phyloP scores from a whole-genome alignment of 2,888 invertebrate species.

The Tetanocera ferruginea region DNA sequence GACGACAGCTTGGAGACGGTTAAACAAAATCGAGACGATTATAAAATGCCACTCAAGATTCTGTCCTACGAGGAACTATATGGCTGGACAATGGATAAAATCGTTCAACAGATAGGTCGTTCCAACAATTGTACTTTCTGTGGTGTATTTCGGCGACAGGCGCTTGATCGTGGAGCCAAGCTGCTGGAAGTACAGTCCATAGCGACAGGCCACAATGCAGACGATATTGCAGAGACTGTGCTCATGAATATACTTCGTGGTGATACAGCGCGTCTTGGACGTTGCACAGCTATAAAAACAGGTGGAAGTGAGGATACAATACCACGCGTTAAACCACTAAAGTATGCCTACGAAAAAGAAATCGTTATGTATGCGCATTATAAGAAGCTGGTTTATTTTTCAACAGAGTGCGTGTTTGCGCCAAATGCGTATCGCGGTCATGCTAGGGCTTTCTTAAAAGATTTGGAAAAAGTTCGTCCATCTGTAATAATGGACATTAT shows the following conservation, averaged over 20 bases:
- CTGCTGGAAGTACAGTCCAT: slow-evolving; percentile 90
- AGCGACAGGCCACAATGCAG: slow-evolving; percentile 97
- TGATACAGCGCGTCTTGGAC: slow-evolving; percentile 91
- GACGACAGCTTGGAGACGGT: slow-evolving; percentile 98
- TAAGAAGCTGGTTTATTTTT: slow-evolving; percentile 95
- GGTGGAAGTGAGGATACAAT: slow-evolving; percentile 82
- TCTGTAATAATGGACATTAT: slow-evolving; percentile 93
- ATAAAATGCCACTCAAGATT: slow-evolving; percentile 93
- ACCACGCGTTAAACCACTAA: slow-evolving; percentile 94
- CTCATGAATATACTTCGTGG: slow-evolving; percentile 98
- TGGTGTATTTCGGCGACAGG: slow-evolving; percentile 95
- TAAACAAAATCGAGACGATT: slow-evolving; percentile 93
- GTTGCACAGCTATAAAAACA: slow-evolving; percentile 93
- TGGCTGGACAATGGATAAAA: slow-evolving; percentile 99
- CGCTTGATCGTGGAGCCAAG: slow-evolving; percentile 94
- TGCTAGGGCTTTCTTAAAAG: slow-evolving; percentile 90
- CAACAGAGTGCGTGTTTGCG: slow-evolving; percentile 98
- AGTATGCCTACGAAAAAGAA: slow-evolving; percentile 98
- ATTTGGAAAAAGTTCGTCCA: slow-evolving; percentile 93
- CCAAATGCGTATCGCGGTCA: slow-evolving; percentile 98
- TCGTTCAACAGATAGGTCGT: slow-evolving; percentile 86
- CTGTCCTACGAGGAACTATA: slow-evolving; percentile 97
- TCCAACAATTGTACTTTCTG: slow-evolving; percentile 98
- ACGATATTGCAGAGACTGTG: slow-evolving; percentile 98
- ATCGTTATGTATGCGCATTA: slow-evolving; percentile 99